Percentiles rank a stretch among this genome's conserved stretches.
Conservation (phyloP, 2,113 vertebrate species). For the Cricetomys ansorgei region DNA sequence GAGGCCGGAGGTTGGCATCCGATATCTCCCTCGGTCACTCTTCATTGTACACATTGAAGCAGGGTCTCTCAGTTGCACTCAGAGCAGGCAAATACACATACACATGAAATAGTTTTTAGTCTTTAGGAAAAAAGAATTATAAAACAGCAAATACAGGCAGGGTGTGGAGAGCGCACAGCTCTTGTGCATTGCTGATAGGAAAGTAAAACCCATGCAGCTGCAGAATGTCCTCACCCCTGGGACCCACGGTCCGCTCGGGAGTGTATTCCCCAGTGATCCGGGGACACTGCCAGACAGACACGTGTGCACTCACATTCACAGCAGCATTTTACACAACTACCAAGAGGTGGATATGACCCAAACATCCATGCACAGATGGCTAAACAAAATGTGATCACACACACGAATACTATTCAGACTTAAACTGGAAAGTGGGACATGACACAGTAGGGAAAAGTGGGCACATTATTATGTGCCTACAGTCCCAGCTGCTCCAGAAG, state of each 20-base stretch:
- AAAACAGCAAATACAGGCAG: background rate
- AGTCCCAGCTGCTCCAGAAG: background rate
- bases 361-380: accelerated
- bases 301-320: accelerated
- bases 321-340: background rate
- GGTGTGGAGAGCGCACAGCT: background rate
- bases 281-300: background rate
- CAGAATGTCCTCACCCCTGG: accelerated
- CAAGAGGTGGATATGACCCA: background rate
- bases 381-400: background rate
- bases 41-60: background rate
- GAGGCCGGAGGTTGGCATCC: background rate
- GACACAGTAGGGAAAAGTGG: background rate
- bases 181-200: background rate
- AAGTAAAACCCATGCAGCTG: background rate
- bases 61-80: background rate
- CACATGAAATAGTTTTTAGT: background rate
- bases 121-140: background rate
- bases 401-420: background rate
- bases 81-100: background rate
- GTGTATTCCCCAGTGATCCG: too few relatives aligned
- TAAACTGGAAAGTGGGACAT: background rate
- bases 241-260: background rate
- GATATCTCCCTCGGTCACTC: background rate
- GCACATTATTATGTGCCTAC: background rate